Evolutionary conservation across 1,140 invertebrate genomes (phyloP), one percentile per base, ranked within the genome.

Genomic region (Chrysopa pallens): DNA sequence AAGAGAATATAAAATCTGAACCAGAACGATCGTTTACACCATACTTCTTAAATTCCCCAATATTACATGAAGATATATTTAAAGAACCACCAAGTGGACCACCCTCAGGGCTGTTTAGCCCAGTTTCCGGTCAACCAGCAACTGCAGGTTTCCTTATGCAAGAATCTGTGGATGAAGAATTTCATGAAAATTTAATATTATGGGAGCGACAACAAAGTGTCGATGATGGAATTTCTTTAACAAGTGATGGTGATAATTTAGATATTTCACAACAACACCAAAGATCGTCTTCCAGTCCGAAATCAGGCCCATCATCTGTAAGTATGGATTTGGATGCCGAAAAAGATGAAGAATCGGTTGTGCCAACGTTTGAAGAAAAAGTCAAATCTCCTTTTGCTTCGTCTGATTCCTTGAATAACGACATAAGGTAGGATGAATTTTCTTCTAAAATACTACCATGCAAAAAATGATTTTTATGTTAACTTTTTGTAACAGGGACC

Each of bases 171-270:
- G 62, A 73, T 51, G 70, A 78, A 68, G 77, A 83, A 59, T 83
- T 84, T 55, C 78, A 85, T 60, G 78, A 84, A 64, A 80, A 83
- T 58, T 67, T 81, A 45, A 74, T 84, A 55, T 76, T 76, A 52
- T 70, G 76, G 55, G 73, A 74, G 50, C 66, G 77, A 50, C 74
- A 75, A 49, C 69, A 80, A 43, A 77, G 77, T 50, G 63, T 79
- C 50, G 68, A 74, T 60, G 70, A 74, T 55, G 67, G 65, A 31
- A 57, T 63, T 42, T 40, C 47, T n/a, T 54, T 48, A 8, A 15
- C 49, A 35, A 52, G 58, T 37, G 58, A 59, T 12, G 39, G 45
- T 8, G 48, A 48, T 8, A 46, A 48, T 14, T 43, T 44, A 6
- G 47, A 48, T 13, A 39, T 48, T 14, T 50, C 51, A 14, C 44